phyloP scores from a whole-genome alignment of 2,797 vertebrate species.

The Lepilemur septentrionalis region DNA sequence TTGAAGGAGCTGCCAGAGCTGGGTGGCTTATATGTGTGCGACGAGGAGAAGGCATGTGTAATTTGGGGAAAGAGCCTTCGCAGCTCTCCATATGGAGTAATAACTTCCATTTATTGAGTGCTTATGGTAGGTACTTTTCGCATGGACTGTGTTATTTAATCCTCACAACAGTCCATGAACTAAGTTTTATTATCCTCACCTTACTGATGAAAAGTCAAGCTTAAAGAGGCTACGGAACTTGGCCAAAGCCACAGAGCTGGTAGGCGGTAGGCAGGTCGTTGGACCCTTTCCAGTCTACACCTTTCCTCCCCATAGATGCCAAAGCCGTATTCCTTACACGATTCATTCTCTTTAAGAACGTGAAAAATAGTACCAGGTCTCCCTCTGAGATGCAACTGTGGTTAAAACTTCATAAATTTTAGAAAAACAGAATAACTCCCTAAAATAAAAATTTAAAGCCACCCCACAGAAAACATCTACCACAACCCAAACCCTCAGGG shows the following conservation, averaged over 20 bases:
- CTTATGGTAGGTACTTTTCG: not conserved
- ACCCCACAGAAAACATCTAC: constrained; percentile 58
- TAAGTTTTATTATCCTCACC: constrained; percentile 18
- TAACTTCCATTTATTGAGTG: not conserved
- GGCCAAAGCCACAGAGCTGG: not conserved
- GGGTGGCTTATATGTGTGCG: not conserved
- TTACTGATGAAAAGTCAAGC: constrained; percentile 3
- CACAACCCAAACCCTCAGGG: constrained; percentile 64
- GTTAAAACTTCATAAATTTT: constrained; percentile 53
- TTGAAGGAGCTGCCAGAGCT: not conserved
- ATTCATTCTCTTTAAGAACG: not conserved
- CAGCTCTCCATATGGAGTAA: not conserved
- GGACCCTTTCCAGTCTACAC: not conserved
- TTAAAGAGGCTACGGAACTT: not conserved
- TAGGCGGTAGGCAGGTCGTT: not conserved
- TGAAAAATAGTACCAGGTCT: not conserved
- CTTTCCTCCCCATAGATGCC: constrained; percentile 54
- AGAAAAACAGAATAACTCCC: constrained; percentile 56
- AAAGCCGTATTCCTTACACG: constrained; percentile 16
- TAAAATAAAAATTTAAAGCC: constrained; percentile 37
- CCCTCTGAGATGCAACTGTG: not conserved
- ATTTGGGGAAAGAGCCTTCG: not conserved
- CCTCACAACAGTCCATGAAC: not conserved
- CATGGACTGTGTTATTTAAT: not conserved
- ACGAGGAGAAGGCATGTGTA: not conserved